Evolutionary conservation across 2,888 invertebrate species (phyloP).

Genomic region (Chaetogeoica ovagalla): DNA sequence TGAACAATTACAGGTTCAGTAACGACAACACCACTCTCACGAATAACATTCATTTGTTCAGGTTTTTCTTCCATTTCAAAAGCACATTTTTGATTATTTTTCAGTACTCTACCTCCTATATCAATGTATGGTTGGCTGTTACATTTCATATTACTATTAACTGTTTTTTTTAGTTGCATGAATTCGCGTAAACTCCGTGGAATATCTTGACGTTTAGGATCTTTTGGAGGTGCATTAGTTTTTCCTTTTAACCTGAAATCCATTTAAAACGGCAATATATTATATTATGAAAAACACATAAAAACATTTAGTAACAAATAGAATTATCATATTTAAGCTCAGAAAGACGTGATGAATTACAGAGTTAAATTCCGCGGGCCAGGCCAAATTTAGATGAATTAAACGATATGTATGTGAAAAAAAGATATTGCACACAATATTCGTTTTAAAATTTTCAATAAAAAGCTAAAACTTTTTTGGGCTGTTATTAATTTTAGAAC

Average conservation of each 20-base stretch:
- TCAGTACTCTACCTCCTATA: conserved; percentile 25
- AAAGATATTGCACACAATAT: no score
- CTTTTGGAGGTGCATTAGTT: conserved; percentile 74
- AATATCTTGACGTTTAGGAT: conserved; percentile 73
- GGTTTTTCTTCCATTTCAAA: conserved; percentile 34
- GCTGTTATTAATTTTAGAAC: no score
- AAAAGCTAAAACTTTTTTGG: no score
- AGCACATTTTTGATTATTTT: conserved; percentile 24
- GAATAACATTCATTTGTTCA: conserved; percentile 17
- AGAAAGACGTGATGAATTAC: no score
- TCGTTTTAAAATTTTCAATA: no score
- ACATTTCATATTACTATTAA: conserved; percentile 59
- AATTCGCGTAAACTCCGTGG: conserved; percentile 72
- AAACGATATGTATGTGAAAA: no score
- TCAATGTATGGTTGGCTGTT: conserved; percentile 55
- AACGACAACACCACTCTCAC: conserved; percentile 20
- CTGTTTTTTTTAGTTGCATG: conserved; percentile 64
- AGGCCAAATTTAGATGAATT: no score
- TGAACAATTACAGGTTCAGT: neutral
- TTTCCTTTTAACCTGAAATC: conserved; percentile 69
- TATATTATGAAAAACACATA: neutral
- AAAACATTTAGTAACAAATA: neutral
- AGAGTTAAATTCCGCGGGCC: no score
- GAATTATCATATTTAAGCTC: neutral
- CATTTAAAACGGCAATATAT: neutral